Evolutionary conservation across 1,140 invertebrate genomes (phyloP).

Genomic region (Procambarus virginalis): DNA sequence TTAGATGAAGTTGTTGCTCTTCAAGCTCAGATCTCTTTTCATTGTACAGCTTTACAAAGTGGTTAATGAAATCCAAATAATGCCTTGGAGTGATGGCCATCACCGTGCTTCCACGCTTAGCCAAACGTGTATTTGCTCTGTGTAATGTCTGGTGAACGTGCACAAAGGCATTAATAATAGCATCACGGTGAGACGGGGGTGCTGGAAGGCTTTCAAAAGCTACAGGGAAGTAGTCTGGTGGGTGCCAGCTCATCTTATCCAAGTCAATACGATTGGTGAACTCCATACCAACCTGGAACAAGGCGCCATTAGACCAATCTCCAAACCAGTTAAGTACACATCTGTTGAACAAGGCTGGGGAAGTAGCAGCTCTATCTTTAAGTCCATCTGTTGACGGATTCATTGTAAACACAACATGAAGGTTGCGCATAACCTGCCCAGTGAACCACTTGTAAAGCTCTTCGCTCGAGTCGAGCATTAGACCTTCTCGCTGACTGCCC

Average conservation of each 20-base stretch:
- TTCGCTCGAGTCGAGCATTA: constrained; percentile 98
- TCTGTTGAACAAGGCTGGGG: constrained; percentile 98
- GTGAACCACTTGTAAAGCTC: constrained; percentile 99
- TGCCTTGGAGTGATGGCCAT: constrained; percentile 98
- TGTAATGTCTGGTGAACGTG: constrained; percentile 98
- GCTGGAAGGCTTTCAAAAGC: constrained; percentile 85
- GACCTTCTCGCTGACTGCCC: constrained; percentile 96
- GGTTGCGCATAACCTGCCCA: constrained; percentile 94
- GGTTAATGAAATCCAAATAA: constrained; percentile 99
- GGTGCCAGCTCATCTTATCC: constrained; percentile 86
- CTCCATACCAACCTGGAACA: constrained; percentile 95
- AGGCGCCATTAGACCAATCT: constrained; percentile 98
- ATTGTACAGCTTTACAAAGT: constrained; percentile 98
- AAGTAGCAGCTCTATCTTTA: constrained; percentile 98
- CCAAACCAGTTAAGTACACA: constrained; percentile 99
- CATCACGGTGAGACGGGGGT: constrained; percentile 89
- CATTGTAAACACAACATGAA: constrained; percentile 99
- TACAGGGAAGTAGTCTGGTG: constrained; percentile 91
- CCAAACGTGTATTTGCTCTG: constrained; percentile 90
- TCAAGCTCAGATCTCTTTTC: constrained; percentile 98
- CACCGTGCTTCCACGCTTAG: constrained; percentile 92
- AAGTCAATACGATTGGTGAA: constrained; percentile 90
- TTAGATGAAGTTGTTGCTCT: constrained; percentile 98
- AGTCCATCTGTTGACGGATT: constrained; percentile 98
- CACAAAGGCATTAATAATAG: constrained; percentile 98